Percentiles rank a stretch among this genome's conserved stretches.
Conservation (phyloP, 2,888 invertebrate species). For the Tethea ocularis region DNA sequence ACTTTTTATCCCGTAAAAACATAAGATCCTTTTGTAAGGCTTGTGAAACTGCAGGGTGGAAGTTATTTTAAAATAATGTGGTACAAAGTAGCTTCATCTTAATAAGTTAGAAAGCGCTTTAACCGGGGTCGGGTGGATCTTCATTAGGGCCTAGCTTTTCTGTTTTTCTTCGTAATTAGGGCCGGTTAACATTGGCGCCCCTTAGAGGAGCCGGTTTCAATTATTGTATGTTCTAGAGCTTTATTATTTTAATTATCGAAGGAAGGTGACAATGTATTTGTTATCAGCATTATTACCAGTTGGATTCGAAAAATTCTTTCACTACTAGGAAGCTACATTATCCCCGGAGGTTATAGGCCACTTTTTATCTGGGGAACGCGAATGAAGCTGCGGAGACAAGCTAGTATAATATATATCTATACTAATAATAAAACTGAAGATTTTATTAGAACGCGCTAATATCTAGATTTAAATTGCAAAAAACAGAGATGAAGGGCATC, state of each 20-base stretch:
- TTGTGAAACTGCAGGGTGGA: too few relatives aligned
- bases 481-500: too few relatives aligned
- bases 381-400: too few relatives aligned
- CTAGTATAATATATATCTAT: too few relatives aligned
- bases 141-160: conserved; percentile 38
- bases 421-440: too few relatives aligned
- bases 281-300: neutral
- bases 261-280: neutral
- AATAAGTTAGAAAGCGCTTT: conserved; percentile 49
- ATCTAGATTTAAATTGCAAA: too few relatives aligned
- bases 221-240: neutral
- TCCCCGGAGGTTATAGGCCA: too few relatives aligned
- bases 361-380: too few relatives aligned
- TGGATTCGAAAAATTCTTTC: neutral
- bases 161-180: neutral
- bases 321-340: too few relatives aligned
- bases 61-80: neutral
- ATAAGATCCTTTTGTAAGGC: too few relatives aligned
- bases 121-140: conserved; percentile 46
- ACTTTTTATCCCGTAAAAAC: too few relatives aligned
- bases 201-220: neutral
- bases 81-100: conserved; percentile 24
- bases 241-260: neutral
- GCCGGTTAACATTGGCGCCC: conserved; percentile 2
- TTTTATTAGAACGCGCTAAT: too few relatives aligned